phyloP scores from a whole-genome alignment of 2,888 invertebrate genomes.

The Bellardia bayeri region DNA sequence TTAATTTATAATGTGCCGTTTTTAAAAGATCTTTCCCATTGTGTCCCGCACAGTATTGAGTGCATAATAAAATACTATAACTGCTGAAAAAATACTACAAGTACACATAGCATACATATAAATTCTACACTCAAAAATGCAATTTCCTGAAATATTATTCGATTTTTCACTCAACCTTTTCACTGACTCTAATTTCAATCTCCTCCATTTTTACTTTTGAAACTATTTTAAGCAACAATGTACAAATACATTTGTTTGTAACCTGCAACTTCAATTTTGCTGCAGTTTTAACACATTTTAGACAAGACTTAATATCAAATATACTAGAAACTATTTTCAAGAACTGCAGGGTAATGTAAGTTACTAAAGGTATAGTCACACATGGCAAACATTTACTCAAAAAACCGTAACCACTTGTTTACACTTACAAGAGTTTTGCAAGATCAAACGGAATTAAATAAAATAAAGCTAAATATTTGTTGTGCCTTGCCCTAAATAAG shows the following conservation, averaged over 20 bases:
- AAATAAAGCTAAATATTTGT: too few relatives aligned
- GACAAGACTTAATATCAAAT: too few relatives aligned
- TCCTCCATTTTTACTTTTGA: conserved; percentile 27
- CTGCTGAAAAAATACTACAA: conserved; percentile 16
- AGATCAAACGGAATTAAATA: too few relatives aligned
- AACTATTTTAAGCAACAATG: conserved; percentile 24
- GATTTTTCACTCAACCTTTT: conserved; percentile 18
- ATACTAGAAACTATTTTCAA: too few relatives aligned
- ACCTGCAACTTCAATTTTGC: too few relatives aligned
- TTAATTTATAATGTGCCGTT: neutral
- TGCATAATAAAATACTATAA: conserved; percentile 11
- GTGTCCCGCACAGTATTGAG: neutral
- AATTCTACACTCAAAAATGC: conserved; percentile 80
- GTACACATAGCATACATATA: conserved; percentile 76
- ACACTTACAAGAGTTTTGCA: too few relatives aligned
- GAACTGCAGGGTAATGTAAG: too few relatives aligned
- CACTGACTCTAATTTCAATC: conserved; percentile 10
- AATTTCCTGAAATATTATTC: conserved; percentile 78
- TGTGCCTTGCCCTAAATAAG: too few relatives aligned
- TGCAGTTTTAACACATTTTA: too few relatives aligned
- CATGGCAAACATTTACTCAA: too few relatives aligned
- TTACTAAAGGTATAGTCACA: too few relatives aligned
- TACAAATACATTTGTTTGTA: neutral
- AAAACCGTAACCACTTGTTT: too few relatives aligned
- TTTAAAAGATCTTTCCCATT: neutral